Base-by-base conservation (phyloP, 2,797 vertebrate genomes). In the Glossophaga mutica region DNA sequence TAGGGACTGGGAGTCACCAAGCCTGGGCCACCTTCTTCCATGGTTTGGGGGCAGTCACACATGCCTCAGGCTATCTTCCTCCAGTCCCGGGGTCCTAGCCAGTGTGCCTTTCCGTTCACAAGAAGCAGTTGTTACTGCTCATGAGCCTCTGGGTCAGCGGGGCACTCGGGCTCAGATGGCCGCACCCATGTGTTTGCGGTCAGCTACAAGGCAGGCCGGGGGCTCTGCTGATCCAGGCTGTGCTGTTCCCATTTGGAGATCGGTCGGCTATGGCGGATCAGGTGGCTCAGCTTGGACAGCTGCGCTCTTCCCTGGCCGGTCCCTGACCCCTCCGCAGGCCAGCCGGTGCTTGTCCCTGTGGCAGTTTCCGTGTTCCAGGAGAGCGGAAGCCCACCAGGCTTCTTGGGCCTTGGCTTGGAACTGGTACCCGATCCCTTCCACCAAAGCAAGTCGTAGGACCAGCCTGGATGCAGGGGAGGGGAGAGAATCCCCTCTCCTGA, bases 251-350 rank as follows among this genome's bases (percentile, higher is more conserved):
- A 5, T 26, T 22, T 42, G 67, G 50, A 10, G 67, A 8, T 37
- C 7, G 14, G 1, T 37, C 9, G 44, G 32, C 9, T 42, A 0
- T 29, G 46, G 19, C 7, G 14, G 15, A 37, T 9, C 9, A 42
- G 4, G 48, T 9, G 14, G 19, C 84, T 81, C 44, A 0, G 12
- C 11, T 15, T 29, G 74, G n/a, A 42, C n/a, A 16, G 24, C 15
- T 5, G 0, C 5, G 5, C 6, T 42, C 15, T 55, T 32, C 42
- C 78, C 19, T 15, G 0, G 32, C 14, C 7, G 8, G 26, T 16
- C 77, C 70, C 87, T 48, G 9, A 39, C 67, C 55, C 34, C 39
- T 65, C 57, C 16, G 44, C 16, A 37, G 65, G 48, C 48, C 65
- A 22, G 14, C 57, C 18, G 22, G 37, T 32, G n/a, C 29, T 48